These are phyloP conservation scores for Zaprionus kolodkinae DNA, from an alignment of 1,140 invertebrate species.

Conservation along the genomic window DNA sequence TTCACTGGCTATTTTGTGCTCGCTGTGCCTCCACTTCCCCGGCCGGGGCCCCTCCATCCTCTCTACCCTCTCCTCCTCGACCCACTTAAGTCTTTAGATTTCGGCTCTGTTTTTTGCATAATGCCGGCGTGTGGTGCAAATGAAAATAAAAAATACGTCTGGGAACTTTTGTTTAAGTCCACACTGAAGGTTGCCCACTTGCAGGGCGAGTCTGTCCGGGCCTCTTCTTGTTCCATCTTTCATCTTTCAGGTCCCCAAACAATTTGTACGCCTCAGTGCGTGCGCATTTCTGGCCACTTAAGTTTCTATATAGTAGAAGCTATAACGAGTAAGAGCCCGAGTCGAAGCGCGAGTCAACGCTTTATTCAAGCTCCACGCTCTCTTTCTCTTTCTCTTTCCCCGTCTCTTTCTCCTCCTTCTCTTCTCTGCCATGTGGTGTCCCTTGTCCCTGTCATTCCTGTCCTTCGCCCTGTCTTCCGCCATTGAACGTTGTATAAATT, in stretches of 20 bases:
- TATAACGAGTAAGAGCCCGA: conserved; percentile 32
- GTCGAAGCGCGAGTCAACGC: conserved; percentile 45
- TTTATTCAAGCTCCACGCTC: conserved; percentile 39
- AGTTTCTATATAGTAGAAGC: conserved; percentile 67
- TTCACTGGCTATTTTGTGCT: conserved; percentile 35
- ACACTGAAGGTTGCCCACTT: conserved; percentile 31
- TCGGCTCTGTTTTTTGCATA: conserved; percentile 55
- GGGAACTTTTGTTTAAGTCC: conserved; percentile 76
- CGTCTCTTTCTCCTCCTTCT: conserved; percentile 18
- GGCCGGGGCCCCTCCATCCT: neutral
- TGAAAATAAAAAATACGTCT: conserved; percentile 59
- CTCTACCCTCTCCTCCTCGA: neutral
- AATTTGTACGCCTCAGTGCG: conserved; percentile 79
- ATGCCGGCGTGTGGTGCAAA: conserved; percentile 56
- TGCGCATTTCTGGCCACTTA: conserved; percentile 80
- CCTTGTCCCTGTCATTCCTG: conserved; percentile 37
- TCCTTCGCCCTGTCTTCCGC: conserved; percentile 39
- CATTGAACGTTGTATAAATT: conserved; percentile 78
- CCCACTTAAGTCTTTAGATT: conserved; percentile 8
- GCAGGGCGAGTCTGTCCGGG: conserved; percentile 7
- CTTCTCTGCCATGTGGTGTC: neutral
- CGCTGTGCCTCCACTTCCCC: neutral
- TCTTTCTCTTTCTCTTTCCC: conserved; percentile 26
- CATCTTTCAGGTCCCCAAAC: conserved; percentile 63
- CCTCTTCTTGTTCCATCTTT: conserved; percentile 24